These are phyloP conservation scores for Panopea generosa DNA, from an alignment of 2,888 invertebrate species.

Conservation along the genomic window DNA sequence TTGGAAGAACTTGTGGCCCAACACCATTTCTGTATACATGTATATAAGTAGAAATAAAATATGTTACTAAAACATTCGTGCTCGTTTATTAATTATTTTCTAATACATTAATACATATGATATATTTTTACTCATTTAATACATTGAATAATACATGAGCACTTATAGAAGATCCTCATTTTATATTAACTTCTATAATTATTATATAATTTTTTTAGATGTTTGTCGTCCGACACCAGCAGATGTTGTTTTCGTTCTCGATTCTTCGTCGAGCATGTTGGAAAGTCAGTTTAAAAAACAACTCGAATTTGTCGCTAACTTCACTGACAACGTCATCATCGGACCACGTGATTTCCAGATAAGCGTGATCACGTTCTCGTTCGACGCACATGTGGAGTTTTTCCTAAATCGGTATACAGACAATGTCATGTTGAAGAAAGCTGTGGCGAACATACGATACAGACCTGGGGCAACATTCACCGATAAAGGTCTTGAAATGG, in stretches of 20 bases:
- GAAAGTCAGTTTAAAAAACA: constrained; percentile 25
- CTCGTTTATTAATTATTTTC: too few relatives aligned
- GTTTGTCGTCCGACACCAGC: constrained; percentile 35
- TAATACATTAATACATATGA: too few relatives aligned
- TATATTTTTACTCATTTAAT: too few relatives aligned
- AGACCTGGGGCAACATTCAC: constrained; percentile 22
- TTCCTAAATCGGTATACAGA: constrained; percentile 19
- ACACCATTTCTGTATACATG: too few relatives aligned
- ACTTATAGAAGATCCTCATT: too few relatives aligned
- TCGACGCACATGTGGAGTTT: constrained; percentile 23
- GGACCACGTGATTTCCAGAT: constrained; percentile 30
- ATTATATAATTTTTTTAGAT: too few relatives aligned
- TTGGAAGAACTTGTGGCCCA: too few relatives aligned
- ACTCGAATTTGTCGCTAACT: constrained; percentile 28
- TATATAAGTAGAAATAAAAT: too few relatives aligned
- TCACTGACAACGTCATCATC: constrained; percentile 15
- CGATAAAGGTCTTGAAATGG: constrained; percentile 16
- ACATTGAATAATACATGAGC: too few relatives aligned
- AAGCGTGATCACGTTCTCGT: constrained; percentile 30
- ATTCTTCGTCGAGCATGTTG: constrained; percentile 38
- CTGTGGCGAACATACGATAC: constrained; percentile 12
- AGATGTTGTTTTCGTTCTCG: too few relatives aligned
- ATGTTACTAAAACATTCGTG: too few relatives aligned
- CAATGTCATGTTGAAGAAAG: constrained; percentile 5
- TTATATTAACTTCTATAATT: too few relatives aligned